phyloP scores from a whole-genome alignment of 2,113 vertebrate species.

The Lepus timidus region DNA sequence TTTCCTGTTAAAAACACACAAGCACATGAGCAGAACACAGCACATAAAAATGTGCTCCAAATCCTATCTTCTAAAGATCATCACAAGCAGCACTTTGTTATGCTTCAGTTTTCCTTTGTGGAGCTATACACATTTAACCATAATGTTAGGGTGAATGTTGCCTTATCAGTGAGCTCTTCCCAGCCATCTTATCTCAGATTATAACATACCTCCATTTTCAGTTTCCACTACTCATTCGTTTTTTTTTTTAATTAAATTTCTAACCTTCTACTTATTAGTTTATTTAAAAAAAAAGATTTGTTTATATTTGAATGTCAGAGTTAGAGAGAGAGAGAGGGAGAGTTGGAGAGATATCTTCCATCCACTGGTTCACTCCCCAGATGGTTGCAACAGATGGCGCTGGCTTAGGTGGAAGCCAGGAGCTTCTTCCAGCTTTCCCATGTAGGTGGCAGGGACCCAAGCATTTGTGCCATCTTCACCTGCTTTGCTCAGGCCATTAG shows the following conservation, averaged over 20 bases:
- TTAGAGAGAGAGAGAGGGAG: too few relatives aligned
- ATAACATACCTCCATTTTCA: not conserved
- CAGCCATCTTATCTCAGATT: not conserved
- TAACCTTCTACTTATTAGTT: not conserved
- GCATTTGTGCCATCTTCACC: too few relatives aligned
- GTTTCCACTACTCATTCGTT: not conserved
- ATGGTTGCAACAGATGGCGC: too few relatives aligned
- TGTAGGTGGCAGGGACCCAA: too few relatives aligned
- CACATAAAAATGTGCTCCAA: not conserved
- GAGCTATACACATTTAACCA: not conserved
- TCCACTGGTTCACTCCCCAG: too few relatives aligned
- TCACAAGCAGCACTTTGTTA: not conserved
- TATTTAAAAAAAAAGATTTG: too few relatives aligned
- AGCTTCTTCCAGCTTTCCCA: too few relatives aligned
- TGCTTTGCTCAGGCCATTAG: too few relatives aligned
- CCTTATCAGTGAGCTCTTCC: not conserved
- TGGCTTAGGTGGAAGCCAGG: too few relatives aligned
- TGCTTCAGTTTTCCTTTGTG: not conserved
- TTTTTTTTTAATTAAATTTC: not conserved
- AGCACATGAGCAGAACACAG: not conserved
- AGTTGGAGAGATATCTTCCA: too few relatives aligned
- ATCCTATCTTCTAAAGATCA: not conserved
- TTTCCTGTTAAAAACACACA: not conserved
- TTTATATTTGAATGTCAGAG: too few relatives aligned
- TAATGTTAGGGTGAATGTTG: not conserved